These are phyloP conservation scores for Corythoichthys intestinalis DNA, from an alignment of 2,113 vertebrate species.

Conservation along the genomic window DNA sequence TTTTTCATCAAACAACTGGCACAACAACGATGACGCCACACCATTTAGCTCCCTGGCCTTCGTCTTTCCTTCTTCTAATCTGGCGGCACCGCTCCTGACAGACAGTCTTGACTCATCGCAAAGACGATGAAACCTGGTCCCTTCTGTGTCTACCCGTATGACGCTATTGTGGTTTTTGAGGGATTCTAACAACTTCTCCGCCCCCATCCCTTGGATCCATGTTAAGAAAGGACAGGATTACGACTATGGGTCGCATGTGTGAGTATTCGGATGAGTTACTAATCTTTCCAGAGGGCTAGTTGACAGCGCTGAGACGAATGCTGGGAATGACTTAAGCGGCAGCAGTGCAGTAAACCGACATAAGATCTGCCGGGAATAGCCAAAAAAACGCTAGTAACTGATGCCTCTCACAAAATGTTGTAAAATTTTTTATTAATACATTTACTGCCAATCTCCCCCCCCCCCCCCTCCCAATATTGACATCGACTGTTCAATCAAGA, in stretches of 20 bases:
- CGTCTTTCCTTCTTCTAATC: constrained; percentile 7
- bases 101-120: constrained; percentile 32
- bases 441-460: no score
- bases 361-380: background rate
- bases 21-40: constrained; percentile 10
- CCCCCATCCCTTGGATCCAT: constrained; percentile 37
- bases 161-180: constrained; percentile 47
- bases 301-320: background rate
- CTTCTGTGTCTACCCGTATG: constrained; percentile 25
- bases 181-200: constrained; percentile 32
- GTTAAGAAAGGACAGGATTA: constrained; percentile 18
- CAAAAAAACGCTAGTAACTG: background rate
- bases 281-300: constrained; percentile 45
- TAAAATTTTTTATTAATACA: no score
- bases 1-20: constrained; percentile 28
- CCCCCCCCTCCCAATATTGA: no score
- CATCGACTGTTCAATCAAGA: no score
- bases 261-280: constrained; percentile 36
- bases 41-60: constrained; percentile 21
- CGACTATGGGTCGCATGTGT: constrained; percentile 11
- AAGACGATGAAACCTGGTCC: constrained; percentile 26
- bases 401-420: background rate
- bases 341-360: constrained; percentile 12
- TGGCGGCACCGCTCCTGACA: constrained; percentile 25
- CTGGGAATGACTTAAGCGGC: constrained; percentile 53